These are phyloP conservation scores for Heliconius nattereri DNA, from an alignment of 1,140 invertebrate genomes.

Conservation along the genomic window DNA sequence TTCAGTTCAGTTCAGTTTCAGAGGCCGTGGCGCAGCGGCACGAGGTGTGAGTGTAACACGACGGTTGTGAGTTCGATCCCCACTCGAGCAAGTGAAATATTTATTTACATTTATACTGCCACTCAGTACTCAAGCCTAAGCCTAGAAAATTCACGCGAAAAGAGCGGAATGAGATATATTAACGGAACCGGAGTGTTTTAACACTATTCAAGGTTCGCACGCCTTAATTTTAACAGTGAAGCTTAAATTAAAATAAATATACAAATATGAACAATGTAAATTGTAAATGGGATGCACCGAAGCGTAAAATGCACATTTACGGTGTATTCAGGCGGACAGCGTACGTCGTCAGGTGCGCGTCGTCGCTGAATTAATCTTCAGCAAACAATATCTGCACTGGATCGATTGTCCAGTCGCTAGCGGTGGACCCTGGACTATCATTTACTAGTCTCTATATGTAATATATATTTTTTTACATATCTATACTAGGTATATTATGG, in stretches of 20 bases:
- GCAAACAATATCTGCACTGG: constrained; percentile 28
- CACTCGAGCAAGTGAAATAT: too few species aligned
- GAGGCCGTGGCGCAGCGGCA: too few species aligned
- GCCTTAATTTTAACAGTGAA: too few species aligned
- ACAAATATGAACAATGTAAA: constrained; percentile 5
- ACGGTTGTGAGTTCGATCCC: too few species aligned
- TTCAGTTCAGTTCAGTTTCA: too few species aligned
- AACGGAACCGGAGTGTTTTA: too few species aligned
- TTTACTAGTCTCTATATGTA: not conserved
- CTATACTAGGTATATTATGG: not conserved
- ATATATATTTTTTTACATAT: not conserved
- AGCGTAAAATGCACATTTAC: constrained; percentile 1
- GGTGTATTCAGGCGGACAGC: constrained; percentile 14
- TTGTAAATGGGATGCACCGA: not conserved
- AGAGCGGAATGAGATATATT: too few species aligned
- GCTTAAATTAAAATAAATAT: not conserved
- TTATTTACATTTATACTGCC: not conserved
- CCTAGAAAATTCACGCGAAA: too few species aligned
- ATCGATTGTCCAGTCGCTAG: constrained; percentile 18
- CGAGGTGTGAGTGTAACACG: too few species aligned
- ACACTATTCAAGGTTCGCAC: too few species aligned
- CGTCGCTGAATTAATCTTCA: constrained; percentile 25
- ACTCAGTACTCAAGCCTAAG: too few species aligned
- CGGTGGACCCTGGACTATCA: not conserved
- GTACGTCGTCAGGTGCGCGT: constrained; percentile 17